These are phyloP conservation scores for Microcebus jonahi DNA, from an alignment of 2,113 vertebrate species.

Conservation along the genomic window DNA sequence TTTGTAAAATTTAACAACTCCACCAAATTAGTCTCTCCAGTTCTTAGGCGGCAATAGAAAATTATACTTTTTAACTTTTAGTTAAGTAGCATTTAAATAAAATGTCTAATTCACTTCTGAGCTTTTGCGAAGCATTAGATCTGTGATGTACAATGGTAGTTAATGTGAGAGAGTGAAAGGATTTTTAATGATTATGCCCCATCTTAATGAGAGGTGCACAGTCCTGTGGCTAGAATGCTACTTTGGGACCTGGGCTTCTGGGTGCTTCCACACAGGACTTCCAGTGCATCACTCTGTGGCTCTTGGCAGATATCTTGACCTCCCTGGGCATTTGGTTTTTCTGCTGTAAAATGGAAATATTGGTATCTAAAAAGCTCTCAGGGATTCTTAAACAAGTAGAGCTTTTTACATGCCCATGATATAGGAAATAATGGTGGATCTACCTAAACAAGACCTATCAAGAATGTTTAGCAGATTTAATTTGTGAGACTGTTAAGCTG, in stretches of 20 bases:
- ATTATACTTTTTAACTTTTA: conserved; percentile 81
- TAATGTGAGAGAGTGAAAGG: conserved; percentile 60
- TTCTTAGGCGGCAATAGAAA: conserved; percentile 81
- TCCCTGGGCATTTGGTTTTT: conserved; percentile 42
- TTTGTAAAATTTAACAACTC: conserved; percentile 79
- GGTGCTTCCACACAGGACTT: background rate
- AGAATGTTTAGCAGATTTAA: background rate
- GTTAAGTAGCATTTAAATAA: conserved; percentile 83
- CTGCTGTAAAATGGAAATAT: conserved; percentile 35
- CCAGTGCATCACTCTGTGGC: background rate
- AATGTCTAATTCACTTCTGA: conserved; percentile 78
- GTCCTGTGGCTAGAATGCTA: background rate
- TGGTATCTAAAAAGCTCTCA: background rate
- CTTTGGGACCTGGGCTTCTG: conserved; percentile 38
- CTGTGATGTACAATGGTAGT: conserved; percentile 70
- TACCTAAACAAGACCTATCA: background rate
- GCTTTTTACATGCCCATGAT: background rate
- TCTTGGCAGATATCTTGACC: conserved; percentile 34
- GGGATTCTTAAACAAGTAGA: background rate
- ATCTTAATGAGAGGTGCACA: conserved; percentile 14
- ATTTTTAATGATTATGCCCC: conserved; percentile 50
- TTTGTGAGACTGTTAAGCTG: background rate
- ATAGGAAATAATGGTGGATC: background rate
- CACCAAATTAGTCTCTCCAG: conserved; percentile 78
- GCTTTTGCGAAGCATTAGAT: conserved; percentile 72